Evolutionary conservation across 2,113 vertebrate species (phyloP), one percentile per base, ranked within the genome.

Genomic region (Sciurus niger): DNA sequence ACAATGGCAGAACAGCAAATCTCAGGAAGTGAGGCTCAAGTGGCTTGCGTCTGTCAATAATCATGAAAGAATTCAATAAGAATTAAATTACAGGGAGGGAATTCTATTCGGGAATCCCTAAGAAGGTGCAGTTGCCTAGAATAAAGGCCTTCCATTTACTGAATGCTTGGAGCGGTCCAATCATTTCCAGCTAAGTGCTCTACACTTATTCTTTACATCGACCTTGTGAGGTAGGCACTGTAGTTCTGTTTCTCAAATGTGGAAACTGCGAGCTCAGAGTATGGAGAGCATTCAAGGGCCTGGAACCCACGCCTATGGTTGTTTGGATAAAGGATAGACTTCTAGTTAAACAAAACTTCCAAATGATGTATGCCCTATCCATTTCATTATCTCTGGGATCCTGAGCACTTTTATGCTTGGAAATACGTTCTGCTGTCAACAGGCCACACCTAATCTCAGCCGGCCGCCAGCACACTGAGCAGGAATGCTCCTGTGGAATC

Each of bases 311-410:
- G 84, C 24, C 80, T 84, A 12, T 4, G 40, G 65, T 34, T 90
- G 60, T 78, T 13, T 92, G 58, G 46, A 34, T 70, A 65, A 72
- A 0, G 70, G 70, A 43, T 46, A 43, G 16, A 13, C 55, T 40
- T 96, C 86, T 14, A 93, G 90, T 93, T 80, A 94, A 94, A 96
- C 76, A 93, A 51, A 60, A 77, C 43, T 84, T 95, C 89, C 48
- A 58, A 9, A 8, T 72, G 83, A 79, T 87, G 53, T 37, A 76
- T 60, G 43, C 28, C 68, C 91, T n/a, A 17, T 63, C 53, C 11
- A 37, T 46, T 63, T 83, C 93, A 90, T 93, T 89, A 60, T 84
- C 86, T 95, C 78, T 88, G 76, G 73, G 94, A 93, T 60, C 32
- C 82, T 40, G 20, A 72, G 79, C 28, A 78, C 76, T 34, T 51